Conservation (phyloP, 2,888 invertebrate species). For the Hypena proboscidalis region DNA sequence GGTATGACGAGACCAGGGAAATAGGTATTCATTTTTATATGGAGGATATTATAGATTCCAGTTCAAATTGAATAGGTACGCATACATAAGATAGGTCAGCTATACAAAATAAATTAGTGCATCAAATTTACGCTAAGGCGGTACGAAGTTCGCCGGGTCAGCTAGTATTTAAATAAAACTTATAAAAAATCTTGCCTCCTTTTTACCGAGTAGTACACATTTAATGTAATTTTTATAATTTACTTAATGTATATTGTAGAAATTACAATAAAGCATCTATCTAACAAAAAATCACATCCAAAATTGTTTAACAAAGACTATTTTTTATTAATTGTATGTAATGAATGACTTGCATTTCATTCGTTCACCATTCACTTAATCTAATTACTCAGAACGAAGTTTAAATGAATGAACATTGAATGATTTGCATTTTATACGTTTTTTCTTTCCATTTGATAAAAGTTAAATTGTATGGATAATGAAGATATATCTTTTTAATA, state of each 20-base stretch:
- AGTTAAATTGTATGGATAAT: slow-evolving; percentile 29
- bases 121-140: too few species aligned
- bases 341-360: slow-evolving; percentile 55
- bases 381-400: slow-evolving; percentile 55
- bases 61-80: too few species aligned
- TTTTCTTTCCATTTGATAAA: slow-evolving; percentile 31
- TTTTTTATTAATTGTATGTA: slow-evolving; percentile 47
- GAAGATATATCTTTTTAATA: slow-evolving; percentile 25
- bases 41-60: too few species aligned
- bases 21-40: too few species aligned
- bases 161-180: neutral
- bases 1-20: too few species aligned
- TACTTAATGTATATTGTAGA: too few species aligned
- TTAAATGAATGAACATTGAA: slow-evolving; percentile 57
- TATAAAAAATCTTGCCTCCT: too few species aligned
- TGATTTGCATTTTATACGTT: slow-evolving; percentile 58
- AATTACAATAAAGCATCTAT: too few species aligned
- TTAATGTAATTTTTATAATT: too few species aligned
- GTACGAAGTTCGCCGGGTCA: neutral
- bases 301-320: slow-evolving; percentile 27
- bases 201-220: too few species aligned
- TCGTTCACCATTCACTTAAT: slow-evolving; percentile 56
- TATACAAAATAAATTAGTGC: too few species aligned
- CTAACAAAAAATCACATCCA: slow-evolving; percentile 8
- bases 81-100: too few species aligned